Evolutionary conservation across 2,888 invertebrate genomes (phyloP), one percentile per base, ranked within the genome.

Genomic region (Drosophila mulleri): DNA sequence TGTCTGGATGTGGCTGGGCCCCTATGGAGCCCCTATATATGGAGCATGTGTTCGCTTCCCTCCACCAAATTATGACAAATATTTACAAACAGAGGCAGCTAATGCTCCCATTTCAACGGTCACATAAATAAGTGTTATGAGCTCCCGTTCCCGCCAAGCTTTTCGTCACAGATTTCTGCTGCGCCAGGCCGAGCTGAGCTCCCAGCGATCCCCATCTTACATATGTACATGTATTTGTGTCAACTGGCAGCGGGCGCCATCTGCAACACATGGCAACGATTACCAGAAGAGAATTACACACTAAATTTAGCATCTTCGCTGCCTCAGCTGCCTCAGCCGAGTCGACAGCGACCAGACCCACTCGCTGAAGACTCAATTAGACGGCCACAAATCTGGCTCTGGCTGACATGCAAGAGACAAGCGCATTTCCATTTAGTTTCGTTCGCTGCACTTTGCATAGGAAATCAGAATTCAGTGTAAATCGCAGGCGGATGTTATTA

Each of bases 51-150:
- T 78, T 67, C 47, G 50, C 52, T 41, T 41, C 77, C 71, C 70
- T 16, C 41, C 8, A n/a, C 50, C 41, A 41, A 73, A 83, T 88
- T 90, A 89, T 90, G 89, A 90, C 90, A 86, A 90, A 86, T 90
- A 90, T 90, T 90, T 90, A 90, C 84, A 90, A 89, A 90, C 89
- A 90, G 58, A 71, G 57, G 59, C 65, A 71, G 68, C 88, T 89
- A 84, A 86, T 90, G 91, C 89, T 84, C 82, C 85, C 91, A 88
- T 90, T 91, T 91, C 91, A 92, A 80, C 91, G 83, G 78, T 69
- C 66, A 75, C 85, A 91, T 91, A 91, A 91, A 91, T 91, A 89
- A 88, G 85, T 88, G 76, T 82, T 84, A 79, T 70, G 88, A 82
- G 71, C 67, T 73, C 80, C 82, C 78, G 57, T 60, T 47, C 52